Evolutionary conservation across 2,797 vertebrate species (phyloP).

Genomic region (Vipera latastei): DNA sequence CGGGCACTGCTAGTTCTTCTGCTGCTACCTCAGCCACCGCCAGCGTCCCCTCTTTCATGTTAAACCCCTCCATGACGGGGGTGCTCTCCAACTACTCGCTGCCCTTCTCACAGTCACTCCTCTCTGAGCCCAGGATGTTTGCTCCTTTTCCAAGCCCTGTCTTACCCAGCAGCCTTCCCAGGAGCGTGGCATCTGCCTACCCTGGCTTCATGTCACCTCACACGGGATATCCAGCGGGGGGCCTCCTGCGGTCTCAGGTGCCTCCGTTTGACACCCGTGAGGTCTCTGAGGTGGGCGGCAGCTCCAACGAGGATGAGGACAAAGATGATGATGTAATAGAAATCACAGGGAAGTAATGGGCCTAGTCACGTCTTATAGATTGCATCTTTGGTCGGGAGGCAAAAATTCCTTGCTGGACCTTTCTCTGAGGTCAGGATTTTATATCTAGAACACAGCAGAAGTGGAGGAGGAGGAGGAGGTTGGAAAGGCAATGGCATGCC

Average conservation of each 20-base stretch:
- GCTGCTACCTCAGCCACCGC: slow-evolving; percentile 84
- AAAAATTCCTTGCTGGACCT: slow-evolving; percentile 57
- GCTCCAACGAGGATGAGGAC: slow-evolving; percentile 87
- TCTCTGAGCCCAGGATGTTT: slow-evolving; percentile 90
- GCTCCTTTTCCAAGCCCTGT: slow-evolving; percentile 80
- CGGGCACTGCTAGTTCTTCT: slow-evolving; percentile 80
- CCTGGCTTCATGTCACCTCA: slow-evolving; percentile 78
- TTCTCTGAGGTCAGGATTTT: slow-evolving; percentile 64
- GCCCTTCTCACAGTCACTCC: slow-evolving; percentile 87
- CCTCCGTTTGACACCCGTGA: slow-evolving; percentile 79
- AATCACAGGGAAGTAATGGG: slow-evolving; percentile 89
- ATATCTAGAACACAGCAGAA: slow-evolving; percentile 54
- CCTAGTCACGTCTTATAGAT: slow-evolving; percentile 40
- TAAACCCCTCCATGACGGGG: slow-evolving; percentile 88
- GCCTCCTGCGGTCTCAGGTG: slow-evolving; percentile 84
- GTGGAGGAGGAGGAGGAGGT: slow-evolving; percentile 53
- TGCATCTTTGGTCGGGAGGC: slow-evolving; percentile 49
- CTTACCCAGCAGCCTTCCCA: slow-evolving; percentile 81
- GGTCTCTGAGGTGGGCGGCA: slow-evolving; percentile 84
- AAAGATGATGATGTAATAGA: slow-evolving; percentile 92
- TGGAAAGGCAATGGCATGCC: slow-evolving; percentile 54
- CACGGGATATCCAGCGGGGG: slow-evolving; percentile 73
- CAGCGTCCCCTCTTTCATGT: slow-evolving; percentile 86
- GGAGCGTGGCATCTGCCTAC: slow-evolving; percentile 75
- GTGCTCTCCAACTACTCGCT: slow-evolving; percentile 87